These are phyloP conservation scores for Muricea muricata DNA, from an alignment of 92 coral and sea anemone genomes.

Conservation along the genomic window DNA sequence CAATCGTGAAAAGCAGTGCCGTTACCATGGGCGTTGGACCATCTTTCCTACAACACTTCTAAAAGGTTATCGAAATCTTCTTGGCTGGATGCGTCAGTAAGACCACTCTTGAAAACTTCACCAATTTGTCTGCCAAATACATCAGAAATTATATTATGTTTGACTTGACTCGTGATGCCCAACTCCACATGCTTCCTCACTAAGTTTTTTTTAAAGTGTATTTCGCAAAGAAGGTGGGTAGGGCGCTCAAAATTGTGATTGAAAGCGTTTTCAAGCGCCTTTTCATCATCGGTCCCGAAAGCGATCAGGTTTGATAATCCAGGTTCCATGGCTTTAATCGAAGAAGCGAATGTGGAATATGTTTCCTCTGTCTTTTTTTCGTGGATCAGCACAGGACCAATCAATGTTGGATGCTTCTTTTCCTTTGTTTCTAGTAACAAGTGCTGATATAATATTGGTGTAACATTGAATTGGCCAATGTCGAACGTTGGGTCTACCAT, in stretches of 20 bases:
- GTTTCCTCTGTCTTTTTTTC: conserved; percentile 59
- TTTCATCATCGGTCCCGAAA: not conserved
- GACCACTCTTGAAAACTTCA: conserved; percentile 43
- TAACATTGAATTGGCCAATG: conserved; percentile 67
- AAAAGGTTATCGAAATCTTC: conserved; percentile 5
- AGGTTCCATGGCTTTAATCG: not conserved
- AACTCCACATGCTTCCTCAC: conserved; percentile 28
- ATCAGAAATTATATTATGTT: conserved; percentile 38
- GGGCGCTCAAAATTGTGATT: not conserved
- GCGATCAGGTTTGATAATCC: not conserved
- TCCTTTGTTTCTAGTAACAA: conserved; percentile 52
- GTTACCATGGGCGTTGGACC: conserved; percentile 30
- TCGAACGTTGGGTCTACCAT: too few relatives aligned
- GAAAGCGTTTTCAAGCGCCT: not conserved
- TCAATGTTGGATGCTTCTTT: conserved; percentile 65
- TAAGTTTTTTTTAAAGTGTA: conserved; percentile 15
- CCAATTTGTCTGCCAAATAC: conserved; percentile 38
- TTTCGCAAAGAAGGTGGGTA: conserved; percentile 10
- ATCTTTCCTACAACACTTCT: conserved; percentile 12
- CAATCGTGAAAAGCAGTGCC: conserved; percentile 16
- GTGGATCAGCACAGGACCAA: conserved; percentile 70
- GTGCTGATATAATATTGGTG: conserved; percentile 64
- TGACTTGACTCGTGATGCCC: conserved; percentile 20
- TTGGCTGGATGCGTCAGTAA: conserved; percentile 13
- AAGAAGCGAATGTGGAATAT: conserved; percentile 58